Percentiles rank a stretch among this genome's conserved stretches.
These are phyloP conservation scores for Aquatica leii DNA, from an alignment of 2,888 invertebrate species.

Conservation along the genomic window DNA sequence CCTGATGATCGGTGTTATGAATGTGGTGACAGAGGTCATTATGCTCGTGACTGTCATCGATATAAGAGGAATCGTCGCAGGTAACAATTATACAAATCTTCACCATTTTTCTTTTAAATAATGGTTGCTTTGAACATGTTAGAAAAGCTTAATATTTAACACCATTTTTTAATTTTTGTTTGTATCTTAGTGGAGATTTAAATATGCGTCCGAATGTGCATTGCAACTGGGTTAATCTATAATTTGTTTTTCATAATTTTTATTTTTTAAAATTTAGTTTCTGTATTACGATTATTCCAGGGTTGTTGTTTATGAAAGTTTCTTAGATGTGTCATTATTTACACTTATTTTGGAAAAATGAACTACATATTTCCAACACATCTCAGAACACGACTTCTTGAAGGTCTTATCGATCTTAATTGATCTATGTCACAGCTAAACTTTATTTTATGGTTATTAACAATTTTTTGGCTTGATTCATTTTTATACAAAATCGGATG, in stretches of 20 bases:
- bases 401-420: no score
- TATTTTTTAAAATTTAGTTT: background rate
- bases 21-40: constrained; percentile 93
- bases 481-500: no score
- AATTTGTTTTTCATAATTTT: constrained; percentile 16
- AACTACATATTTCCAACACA: no score
- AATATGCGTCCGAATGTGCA: constrained; percentile 31
- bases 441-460: no score
- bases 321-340: no score
- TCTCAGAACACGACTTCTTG: no score
- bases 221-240: constrained; percentile 34
- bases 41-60: constrained; percentile 88
- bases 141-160: constrained; percentile 1
- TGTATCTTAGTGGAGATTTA: constrained; percentile 21
- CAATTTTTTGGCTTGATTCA: no score
- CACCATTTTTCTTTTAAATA: constrained; percentile 16
- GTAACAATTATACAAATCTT: constrained; percentile 47
- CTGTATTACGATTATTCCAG: no score
- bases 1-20: constrained; percentile 95
- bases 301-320: no score
- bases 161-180: constrained; percentile 18
- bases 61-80: constrained; percentile 69
- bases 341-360: no score
- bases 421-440: no score
- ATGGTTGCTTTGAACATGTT: constrained; percentile 17